phyloP scores from a whole-genome alignment of 2,888 invertebrate genomes.

The Alsophila aescularia region DNA sequence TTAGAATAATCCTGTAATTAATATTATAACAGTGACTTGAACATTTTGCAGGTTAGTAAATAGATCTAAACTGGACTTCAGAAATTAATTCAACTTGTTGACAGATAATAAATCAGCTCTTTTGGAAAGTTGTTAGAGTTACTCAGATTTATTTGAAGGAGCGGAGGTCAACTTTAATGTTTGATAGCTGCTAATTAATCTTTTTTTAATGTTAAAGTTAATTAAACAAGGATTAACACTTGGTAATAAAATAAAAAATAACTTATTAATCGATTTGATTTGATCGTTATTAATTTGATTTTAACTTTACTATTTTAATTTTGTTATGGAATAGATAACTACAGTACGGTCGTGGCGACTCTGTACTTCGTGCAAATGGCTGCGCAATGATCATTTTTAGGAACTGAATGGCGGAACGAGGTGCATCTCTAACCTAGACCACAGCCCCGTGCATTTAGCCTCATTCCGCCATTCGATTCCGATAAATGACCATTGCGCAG shows the following conservation, averaged over 20 bases:
- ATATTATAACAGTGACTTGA: too few relatives aligned
- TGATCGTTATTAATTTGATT: constrained; percentile 10
- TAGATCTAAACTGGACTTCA: constrained; percentile 17
- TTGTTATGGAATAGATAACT: neutral
- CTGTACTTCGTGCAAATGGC: too few relatives aligned
- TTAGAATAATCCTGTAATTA: too few relatives aligned
- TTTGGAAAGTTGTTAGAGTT: constrained; percentile 27
- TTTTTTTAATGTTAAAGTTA: constrained; percentile 3
- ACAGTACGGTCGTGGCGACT: too few relatives aligned
- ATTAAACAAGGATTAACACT: constrained; percentile 8
- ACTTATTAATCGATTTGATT: neutral
- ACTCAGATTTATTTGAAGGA: constrained; percentile 8
- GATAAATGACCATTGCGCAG: too few relatives aligned
- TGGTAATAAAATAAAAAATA: constrained; percentile 4
- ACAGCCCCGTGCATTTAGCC: too few relatives aligned
- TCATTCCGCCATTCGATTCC: too few relatives aligned
- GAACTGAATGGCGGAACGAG: too few relatives aligned
- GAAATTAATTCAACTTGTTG: constrained; percentile 22
- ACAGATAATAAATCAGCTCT: constrained; percentile 28
- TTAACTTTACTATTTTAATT: neutral
- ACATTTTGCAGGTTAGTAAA: neutral
- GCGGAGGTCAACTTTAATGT: constrained; percentile 8
- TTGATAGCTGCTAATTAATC: constrained; percentile 12
- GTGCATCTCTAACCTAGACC: too few relatives aligned
- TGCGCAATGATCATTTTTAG: too few relatives aligned